Conservation (phyloP, 2,797 vertebrate species). For the Glossophaga mutica region DNA sequence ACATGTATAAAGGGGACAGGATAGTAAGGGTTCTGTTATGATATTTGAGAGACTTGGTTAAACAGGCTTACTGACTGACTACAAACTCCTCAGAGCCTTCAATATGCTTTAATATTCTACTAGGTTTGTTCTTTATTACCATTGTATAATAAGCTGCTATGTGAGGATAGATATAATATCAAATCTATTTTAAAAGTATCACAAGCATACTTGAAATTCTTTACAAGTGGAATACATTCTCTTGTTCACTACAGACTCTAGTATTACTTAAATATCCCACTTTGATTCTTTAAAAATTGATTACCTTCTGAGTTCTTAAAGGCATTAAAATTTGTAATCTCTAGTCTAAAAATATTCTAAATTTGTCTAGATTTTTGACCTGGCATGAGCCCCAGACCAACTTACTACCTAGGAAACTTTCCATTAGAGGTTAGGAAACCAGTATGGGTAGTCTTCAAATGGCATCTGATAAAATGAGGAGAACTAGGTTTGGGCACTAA, state of each 20-base stretch:
- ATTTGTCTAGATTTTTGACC: background rate
- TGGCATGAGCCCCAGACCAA: background rate
- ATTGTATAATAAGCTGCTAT: background rate
- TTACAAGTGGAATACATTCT: background rate
- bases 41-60: background rate
- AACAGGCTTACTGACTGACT: background rate
- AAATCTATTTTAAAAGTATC: background rate
- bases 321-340: background rate
- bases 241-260: background rate
- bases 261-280: background rate
- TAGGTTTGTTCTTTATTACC: background rate
- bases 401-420: background rate
- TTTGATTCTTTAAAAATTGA: background rate
- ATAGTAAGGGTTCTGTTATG: background rate
- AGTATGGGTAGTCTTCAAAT: background rate
- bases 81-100: background rate
- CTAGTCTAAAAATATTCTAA: background rate
- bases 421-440: background rate
- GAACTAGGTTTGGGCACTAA: slow-evolving; percentile 9
- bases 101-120: background rate
- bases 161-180: background rate
- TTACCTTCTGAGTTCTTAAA: background rate
- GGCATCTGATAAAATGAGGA: background rate
- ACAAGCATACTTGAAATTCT: background rate
- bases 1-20: background rate